Conservation (phyloP, 2,797 vertebrate genomes). For the Morus bassanus region DNA sequence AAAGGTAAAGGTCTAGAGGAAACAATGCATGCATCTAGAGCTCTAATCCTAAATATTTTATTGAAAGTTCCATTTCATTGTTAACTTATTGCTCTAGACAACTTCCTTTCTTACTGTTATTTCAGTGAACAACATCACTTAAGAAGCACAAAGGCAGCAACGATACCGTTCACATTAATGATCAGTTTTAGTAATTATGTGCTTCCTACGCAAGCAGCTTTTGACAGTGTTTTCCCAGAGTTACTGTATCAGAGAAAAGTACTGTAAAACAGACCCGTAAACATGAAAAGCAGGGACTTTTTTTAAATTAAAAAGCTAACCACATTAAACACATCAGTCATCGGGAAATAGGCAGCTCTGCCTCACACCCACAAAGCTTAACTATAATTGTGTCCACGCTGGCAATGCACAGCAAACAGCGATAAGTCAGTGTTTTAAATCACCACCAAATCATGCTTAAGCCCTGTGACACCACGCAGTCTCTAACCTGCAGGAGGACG, state of each 20-base stretch:
- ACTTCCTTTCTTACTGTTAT: background rate
- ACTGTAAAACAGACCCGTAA: background rate
- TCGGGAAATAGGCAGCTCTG: background rate
- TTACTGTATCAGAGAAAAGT: background rate
- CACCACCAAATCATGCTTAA: background rate
- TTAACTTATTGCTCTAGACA: background rate
- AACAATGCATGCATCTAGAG: rapidly evolving
- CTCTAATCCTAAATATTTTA: background rate
- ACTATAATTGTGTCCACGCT: rapidly evolving
- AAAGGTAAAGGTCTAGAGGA: background rate
- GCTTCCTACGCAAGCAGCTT: background rate
- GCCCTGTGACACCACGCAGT: background rate
- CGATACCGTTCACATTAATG: rapidly evolving
- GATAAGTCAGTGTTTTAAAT: background rate
- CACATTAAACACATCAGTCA: background rate
- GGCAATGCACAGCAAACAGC: background rate
- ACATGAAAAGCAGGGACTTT: rapidly evolving
- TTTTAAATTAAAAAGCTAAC: background rate
- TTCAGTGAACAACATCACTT: background rate
- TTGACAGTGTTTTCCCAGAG: background rate
- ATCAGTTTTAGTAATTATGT: rapidly evolving
- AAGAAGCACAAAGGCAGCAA: background rate
- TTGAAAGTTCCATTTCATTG: background rate
- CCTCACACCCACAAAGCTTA: background rate
- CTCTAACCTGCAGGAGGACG: background rate